Conservation (phyloP, 1,140 invertebrate species). For the Cydia splendana region DNA sequence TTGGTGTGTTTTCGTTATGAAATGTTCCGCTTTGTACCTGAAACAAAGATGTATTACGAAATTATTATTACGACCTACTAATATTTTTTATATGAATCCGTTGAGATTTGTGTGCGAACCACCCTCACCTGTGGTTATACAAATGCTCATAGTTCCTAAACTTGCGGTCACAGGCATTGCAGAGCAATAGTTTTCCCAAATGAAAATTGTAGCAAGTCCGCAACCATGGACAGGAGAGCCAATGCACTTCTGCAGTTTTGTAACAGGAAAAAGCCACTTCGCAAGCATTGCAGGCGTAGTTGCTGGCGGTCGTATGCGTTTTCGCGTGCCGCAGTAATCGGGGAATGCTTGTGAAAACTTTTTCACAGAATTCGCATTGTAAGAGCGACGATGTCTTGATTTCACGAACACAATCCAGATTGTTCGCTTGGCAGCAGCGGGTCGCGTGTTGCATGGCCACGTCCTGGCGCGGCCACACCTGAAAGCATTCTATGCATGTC, state of each 20-base stretch:
- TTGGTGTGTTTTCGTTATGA: slow-evolving; percentile 59
- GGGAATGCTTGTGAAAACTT: slow-evolving; percentile 72
- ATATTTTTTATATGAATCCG: too few relatives aligned
- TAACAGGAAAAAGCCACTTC: slow-evolving; percentile 63
- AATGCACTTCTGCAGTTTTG: slow-evolving; percentile 68
- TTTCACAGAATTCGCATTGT: slow-evolving; percentile 75
- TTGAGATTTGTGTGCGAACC: neutral
- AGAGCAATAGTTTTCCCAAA: slow-evolving; percentile 68
- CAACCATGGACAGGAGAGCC: slow-evolving; percentile 65
- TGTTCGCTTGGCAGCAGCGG: slow-evolving; percentile 55
- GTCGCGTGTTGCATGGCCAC: slow-evolving; percentile 59
- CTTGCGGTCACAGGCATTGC: slow-evolving; percentile 74
- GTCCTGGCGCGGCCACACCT: slow-evolving; percentile 71
- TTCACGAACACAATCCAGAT: slow-evolving; percentile 55
- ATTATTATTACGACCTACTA: neutral
- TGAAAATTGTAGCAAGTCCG: slow-evolving; percentile 66
- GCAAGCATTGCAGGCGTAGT: slow-evolving; percentile 73
- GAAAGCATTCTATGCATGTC: slow-evolving; percentile 73
- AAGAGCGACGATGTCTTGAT: slow-evolving; percentile 67
- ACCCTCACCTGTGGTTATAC: slow-evolving; percentile 70
- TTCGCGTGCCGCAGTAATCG: slow-evolving; percentile 67
- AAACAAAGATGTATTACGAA: slow-evolving; percentile 35
- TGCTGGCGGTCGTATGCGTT: slow-evolving; percentile 59
- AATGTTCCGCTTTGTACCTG: slow-evolving; percentile 70
- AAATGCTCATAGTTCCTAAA: slow-evolving; percentile 74